These are phyloP conservation scores for Biston stratarius DNA, from an alignment of 2,888 invertebrate genomes.

Conservation along the genomic window DNA sequence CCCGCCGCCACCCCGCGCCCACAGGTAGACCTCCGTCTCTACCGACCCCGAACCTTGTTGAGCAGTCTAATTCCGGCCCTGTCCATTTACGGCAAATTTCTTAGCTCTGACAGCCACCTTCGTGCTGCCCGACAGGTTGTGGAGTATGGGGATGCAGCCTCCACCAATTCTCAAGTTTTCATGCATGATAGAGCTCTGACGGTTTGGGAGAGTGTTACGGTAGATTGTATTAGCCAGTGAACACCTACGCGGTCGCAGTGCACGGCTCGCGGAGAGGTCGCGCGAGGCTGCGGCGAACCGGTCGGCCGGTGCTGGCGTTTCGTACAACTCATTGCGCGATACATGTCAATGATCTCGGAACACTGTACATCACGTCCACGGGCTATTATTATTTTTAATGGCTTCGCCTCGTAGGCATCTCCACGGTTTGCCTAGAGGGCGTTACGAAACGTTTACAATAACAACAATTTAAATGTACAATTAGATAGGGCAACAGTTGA, in stretches of 20 bases:
- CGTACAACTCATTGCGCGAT: slow-evolving; percentile 56
- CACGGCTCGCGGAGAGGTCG: slow-evolving; percentile 23
- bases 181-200: slow-evolving; percentile 12
- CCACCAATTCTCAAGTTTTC: slow-evolving; percentile 15
- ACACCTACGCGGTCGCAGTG: slow-evolving; percentile 37
- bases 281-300: slow-evolving; percentile 49
- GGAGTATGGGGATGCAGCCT: slow-evolving; percentile 4
- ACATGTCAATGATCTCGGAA: slow-evolving; percentile 62
- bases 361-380: slow-evolving; percentile 44
- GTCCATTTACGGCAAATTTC: slow-evolving; percentile 23
- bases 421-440: slow-evolving; percentile 24
- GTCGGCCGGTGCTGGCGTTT: slow-evolving; percentile 55
- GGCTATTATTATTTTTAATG: slow-evolving; percentile 46
- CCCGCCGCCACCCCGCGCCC: slow-evolving; percentile 47
- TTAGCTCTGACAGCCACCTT: slow-evolving; percentile 5
- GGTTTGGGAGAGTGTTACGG: slow-evolving; percentile 22
- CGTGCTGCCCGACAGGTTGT: slow-evolving; percentile 8
- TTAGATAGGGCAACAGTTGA: slow-evolving; percentile 23
- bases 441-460: slow-evolving; percentile 21
- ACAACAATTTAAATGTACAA: slow-evolving; percentile 29
- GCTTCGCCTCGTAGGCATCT: slow-evolving; percentile 37
- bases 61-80: slow-evolving; percentile 32
- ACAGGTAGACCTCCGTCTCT: slow-evolving; percentile 51
- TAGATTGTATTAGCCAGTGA: slow-evolving; percentile 36
- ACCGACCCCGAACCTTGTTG: slow-evolving; percentile 32